Conservation (phyloP, 2,888 invertebrate species). For the Leptinotarsa peninsularis region DNA sequence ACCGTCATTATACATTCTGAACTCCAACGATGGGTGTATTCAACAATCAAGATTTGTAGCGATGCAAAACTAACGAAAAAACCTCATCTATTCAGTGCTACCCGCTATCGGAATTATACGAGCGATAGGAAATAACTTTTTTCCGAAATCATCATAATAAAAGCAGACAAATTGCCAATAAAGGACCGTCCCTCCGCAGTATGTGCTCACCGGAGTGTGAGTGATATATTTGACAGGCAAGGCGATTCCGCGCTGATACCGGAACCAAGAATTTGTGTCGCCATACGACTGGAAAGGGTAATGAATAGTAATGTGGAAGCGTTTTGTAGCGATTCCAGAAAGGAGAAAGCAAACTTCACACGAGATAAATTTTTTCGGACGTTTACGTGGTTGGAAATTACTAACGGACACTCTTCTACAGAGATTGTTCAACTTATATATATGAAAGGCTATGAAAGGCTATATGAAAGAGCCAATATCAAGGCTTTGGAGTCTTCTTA, state of each 20-base stretch:
- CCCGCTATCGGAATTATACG: neutral
- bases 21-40: neutral
- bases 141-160: constrained; percentile 34
- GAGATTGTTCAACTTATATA: no score
- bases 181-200: constrained; percentile 37
- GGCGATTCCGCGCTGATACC: constrained; percentile 30
- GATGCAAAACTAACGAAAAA: neutral
- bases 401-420: neutral
- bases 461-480: no score
- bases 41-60: neutral
- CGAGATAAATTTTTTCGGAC: constrained; percentile 11
- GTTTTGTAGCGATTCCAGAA: constrained; percentile 8
- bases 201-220: constrained; percentile 39
- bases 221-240: constrained; percentile 42
- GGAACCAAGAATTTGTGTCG: constrained; percentile 27
- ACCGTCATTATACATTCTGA: neutral
- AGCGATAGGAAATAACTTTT: constrained; percentile 15
- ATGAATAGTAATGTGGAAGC: constrained; percentile 30
- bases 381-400: neutral
- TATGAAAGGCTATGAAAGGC: no score
- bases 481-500: no score
- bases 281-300: constrained; percentile 29
- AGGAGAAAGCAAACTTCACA: constrained; percentile 7
- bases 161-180: constrained; percentile 43
- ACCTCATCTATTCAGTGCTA: neutral